Percentiles rank a stretch among this genome's conserved stretches.
Evolutionary conservation across 2,113 vertebrate species (phyloP).

Genomic region (Diphyllodes magnificus): DNA sequence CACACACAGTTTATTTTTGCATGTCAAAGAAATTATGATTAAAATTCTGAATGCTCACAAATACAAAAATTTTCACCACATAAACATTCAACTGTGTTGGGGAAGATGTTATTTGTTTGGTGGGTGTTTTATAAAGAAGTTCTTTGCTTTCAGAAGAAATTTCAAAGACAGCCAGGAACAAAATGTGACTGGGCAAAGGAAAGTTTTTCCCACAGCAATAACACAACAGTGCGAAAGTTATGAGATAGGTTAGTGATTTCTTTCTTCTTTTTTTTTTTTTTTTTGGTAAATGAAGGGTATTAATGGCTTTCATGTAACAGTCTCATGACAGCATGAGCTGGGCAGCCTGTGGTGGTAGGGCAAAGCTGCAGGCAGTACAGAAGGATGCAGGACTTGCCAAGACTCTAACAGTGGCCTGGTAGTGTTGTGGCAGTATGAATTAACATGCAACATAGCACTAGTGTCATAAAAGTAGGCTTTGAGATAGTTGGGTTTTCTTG

Average conservation of each 20-base stretch:
- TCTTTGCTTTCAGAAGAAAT: neutral
- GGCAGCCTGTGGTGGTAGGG: neutral
- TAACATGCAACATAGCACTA: neutral
- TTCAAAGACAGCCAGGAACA: slow-evolving; percentile 3
- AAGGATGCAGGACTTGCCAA: neutral
- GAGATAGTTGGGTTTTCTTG: neutral
- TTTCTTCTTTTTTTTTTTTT: neutral
- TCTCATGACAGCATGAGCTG: neutral
- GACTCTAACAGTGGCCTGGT: neutral
- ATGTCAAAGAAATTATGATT: slow-evolving; percentile 55
- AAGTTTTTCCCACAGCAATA: neutral
- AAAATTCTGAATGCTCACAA: slow-evolving; percentile 46
- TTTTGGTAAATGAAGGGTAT: neutral
- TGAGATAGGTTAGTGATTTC: neutral
- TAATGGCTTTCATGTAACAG: neutral
- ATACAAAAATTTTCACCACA: neutral
- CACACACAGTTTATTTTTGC: slow-evolving; percentile 46
- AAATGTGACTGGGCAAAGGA: neutral
- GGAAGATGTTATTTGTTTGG: neutral
- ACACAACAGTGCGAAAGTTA: neutral
- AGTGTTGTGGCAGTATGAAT: neutral
- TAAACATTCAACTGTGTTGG: neutral
- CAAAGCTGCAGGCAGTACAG: neutral
- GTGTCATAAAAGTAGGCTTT: neutral
- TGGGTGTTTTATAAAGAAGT: neutral